phyloP scores from a whole-genome alignment of 2,797 vertebrate genomes.

The Galagoides demidoff region DNA sequence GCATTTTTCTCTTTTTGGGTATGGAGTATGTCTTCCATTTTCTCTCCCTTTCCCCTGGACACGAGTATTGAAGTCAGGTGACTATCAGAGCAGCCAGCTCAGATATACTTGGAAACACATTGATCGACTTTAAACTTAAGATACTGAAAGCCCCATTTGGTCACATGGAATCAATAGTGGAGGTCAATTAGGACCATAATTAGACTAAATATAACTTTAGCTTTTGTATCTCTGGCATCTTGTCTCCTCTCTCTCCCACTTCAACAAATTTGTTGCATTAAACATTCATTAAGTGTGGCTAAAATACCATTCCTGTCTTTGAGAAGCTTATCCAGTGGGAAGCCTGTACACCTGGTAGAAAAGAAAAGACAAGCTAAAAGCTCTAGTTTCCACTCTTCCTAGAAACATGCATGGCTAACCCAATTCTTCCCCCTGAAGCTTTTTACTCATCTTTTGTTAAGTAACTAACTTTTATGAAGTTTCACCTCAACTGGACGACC shows the following conservation, averaged over 20 bases:
- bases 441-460: neutral
- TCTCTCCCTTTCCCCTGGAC: neutral
- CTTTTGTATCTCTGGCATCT: neutral
- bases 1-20: neutral
- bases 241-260: neutral
- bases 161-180: constrained; percentile 4
- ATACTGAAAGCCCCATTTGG: constrained; percentile 17
- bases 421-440: neutral
- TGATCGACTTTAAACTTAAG: neutral
- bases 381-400: neutral
- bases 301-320: neutral
- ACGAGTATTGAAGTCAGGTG: neutral
- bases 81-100: neutral
- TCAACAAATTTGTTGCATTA: neutral
- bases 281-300: constrained; percentile 30
- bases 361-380: neutral
- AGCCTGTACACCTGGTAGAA: too few relatives aligned
- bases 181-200: neutral
- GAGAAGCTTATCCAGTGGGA: neutral
- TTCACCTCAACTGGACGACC: neutral
- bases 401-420: neutral
- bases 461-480: neutral
- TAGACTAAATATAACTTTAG: constrained; percentile 48
- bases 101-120: neutral
- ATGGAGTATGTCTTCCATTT: neutral